Conservation (phyloP, 2,888 invertebrate species). For the Carcina quercana region DNA sequence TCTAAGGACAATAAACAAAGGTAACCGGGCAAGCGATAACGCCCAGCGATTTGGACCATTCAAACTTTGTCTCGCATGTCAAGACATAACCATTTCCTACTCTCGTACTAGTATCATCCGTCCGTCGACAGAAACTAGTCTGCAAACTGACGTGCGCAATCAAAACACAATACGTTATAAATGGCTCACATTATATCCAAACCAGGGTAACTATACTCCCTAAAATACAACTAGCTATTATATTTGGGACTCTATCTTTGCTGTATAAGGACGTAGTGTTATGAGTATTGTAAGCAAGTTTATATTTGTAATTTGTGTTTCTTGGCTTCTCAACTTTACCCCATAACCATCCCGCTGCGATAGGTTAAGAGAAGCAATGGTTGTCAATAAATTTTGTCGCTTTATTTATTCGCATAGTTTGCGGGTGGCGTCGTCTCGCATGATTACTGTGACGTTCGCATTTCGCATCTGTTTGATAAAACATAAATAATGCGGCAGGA, state of each 20-base stretch:
- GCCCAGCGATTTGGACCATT: conserved; percentile 44
- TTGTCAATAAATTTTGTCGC: conserved; percentile 41
- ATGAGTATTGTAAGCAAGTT: background rate
- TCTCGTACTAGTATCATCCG: conserved; percentile 48
- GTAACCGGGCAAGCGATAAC: conserved; percentile 46
- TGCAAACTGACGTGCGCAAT: conserved; percentile 56
- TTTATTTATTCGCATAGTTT: conserved; percentile 35
- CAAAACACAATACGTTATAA: conserved; percentile 73
- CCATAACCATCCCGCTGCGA: conserved; percentile 56
- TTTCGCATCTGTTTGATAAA: background rate
- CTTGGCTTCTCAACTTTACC: conserved; percentile 47
- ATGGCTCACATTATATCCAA: conserved; percentile 50
- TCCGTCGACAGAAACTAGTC: conserved; percentile 51
- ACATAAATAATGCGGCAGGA: conserved; percentile 12
- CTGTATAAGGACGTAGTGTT: background rate
- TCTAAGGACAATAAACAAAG: conserved; percentile 49
- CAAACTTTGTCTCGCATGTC: conserved; percentile 49
- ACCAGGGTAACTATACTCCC: conserved; percentile 19
- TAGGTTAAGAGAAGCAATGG: conserved; percentile 49
- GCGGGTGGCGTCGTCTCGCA: conserved; percentile 24
- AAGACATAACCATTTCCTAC: conserved; percentile 61
- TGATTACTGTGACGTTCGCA: conserved; percentile 23
- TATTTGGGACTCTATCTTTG: conserved; percentile 1
- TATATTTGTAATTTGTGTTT: conserved; percentile 23
- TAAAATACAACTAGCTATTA: background rate